Base-by-base conservation (phyloP, 2,113 vertebrate genomes). In the Cottus gobio region DNA sequence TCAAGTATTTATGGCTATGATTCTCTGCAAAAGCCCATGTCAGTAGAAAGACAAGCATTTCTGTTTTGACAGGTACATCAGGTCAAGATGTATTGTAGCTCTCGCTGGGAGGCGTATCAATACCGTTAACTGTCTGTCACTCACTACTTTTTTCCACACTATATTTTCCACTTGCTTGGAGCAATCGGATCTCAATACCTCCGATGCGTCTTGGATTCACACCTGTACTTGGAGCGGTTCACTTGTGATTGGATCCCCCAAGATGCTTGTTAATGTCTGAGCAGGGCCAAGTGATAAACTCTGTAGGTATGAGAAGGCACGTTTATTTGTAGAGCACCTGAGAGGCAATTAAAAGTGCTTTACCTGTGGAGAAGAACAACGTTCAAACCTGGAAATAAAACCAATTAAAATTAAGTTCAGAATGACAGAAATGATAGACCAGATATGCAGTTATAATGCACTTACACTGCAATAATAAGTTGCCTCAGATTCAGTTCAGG, bases 21-120 rank as follows among this genome's bases (percentile, higher is more conserved):
- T 5, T 81, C 71, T 69, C 58, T 12, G 60, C 30, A 67, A 39
- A 76, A n/a, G 24, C 2, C 52, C 11, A 3, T 22, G 2, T 42
- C 52, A 50, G 31, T 12, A n/a, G 54, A 73, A 64, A 74, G n/a
- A 70, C 11, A 42, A 81, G 71, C 37, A 2, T 54, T 2, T 22
- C 20, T 75, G 75, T 75, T 83, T 79, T 83, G 75, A 79, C 71
- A 79, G 79, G 50, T 66, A 79, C 46, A 65, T 56, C 60, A 46
- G 79, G 81, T 76, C 67, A 79, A 67, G 58, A 88, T 83, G 50
- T 86, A 80, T 80, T 79, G 36, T 39, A 71, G 63, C 34, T 61
- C 71, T 79, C n/a, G 12, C 71, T 1, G 30, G 42, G 12, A 82
- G 72, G 71, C 73, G 57, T 80, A 74, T 80, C 62, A 58, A 75